Conservation (phyloP, 2,888 invertebrate species). For the Aleiodes leptofemur region DNA sequence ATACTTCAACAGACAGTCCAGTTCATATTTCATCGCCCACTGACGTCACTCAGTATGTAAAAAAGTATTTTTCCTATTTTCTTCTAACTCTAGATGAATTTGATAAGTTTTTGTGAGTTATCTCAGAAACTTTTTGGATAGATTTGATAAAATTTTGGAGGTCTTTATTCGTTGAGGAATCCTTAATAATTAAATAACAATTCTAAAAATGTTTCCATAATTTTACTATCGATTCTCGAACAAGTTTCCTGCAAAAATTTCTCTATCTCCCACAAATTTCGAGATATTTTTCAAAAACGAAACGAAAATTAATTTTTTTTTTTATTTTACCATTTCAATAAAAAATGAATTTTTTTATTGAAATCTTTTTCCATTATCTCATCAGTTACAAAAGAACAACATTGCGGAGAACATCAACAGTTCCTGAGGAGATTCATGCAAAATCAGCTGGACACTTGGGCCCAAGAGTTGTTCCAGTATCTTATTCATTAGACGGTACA, state of each 20-base stretch:
- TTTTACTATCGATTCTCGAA: not conserved
- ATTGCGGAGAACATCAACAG: constrained; percentile 65
- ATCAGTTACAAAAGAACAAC: constrained; percentile 56
- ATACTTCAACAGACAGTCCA: constrained; percentile 61
- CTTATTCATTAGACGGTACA: constrained; percentile 62
- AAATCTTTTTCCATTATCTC: not conserved
- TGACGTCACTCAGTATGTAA: constrained; percentile 58
- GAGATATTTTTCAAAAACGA: no score
- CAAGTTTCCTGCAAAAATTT: no score
- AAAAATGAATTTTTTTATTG: no score
- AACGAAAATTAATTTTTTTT: not conserved
- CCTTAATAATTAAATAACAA: no score
- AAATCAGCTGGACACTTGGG: constrained; percentile 55
- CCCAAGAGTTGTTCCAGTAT: constrained; percentile 56
- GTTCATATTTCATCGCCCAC: constrained; percentile 63
- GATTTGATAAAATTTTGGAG: not conserved
- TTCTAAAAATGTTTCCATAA: no score
- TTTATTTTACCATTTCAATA: no score
- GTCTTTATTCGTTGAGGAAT: not conserved
- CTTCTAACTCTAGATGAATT: not conserved
- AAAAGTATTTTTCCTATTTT: not conserved
- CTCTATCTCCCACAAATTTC: no score
- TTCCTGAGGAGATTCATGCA: constrained; percentile 62
- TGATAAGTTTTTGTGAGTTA: not conserved
- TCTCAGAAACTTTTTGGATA: not conserved